Conservation (phyloP, 2,113 vertebrate species). For the Climacteris rufus region DNA sequence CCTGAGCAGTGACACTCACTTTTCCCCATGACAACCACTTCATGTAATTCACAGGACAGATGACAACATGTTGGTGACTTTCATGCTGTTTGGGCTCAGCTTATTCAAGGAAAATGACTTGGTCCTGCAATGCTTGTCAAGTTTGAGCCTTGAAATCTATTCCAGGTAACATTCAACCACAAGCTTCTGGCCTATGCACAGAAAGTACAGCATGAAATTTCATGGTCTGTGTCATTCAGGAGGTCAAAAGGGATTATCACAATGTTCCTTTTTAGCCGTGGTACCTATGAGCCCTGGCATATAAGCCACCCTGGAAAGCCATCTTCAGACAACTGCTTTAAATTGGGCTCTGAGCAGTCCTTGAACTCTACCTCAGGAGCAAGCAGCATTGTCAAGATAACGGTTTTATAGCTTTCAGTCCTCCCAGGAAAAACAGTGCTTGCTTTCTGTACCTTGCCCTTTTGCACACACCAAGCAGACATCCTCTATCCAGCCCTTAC, state of each 20-base stretch:
- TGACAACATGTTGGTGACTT: not conserved
- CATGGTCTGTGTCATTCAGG: not conserved
- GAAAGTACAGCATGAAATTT: not conserved
- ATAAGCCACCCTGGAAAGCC: not conserved
- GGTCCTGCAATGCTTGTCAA: not conserved
- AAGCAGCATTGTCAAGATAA: slow-evolving; percentile 30
- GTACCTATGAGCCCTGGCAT: not conserved
- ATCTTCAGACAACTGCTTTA: slow-evolving; percentile 20
- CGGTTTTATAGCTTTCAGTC: not conserved
- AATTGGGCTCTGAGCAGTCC: not conserved
- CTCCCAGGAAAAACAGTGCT: not conserved
- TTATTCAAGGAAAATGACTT: not conserved
- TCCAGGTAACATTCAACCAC: slow-evolving; percentile 6
- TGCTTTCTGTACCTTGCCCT: not conserved
- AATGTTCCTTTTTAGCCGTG: not conserved
- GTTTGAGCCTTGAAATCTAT: not conserved
- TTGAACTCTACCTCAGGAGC: slow-evolving; percentile 15
- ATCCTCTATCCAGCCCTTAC: not conserved
- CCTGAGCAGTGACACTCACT: not conserved
- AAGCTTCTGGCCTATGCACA: not conserved
- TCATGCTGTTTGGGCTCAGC: not conserved
- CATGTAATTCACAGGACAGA: not conserved
- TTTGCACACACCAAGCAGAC: not conserved
- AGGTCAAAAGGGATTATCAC: slow-evolving; percentile 19
- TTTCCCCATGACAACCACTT: not conserved